Evolutionary conservation across 2,113 vertebrate genomes (phyloP), one percentile per base, ranked within the genome.

Genomic region (Corythoichthys haematopterus): DNA sequence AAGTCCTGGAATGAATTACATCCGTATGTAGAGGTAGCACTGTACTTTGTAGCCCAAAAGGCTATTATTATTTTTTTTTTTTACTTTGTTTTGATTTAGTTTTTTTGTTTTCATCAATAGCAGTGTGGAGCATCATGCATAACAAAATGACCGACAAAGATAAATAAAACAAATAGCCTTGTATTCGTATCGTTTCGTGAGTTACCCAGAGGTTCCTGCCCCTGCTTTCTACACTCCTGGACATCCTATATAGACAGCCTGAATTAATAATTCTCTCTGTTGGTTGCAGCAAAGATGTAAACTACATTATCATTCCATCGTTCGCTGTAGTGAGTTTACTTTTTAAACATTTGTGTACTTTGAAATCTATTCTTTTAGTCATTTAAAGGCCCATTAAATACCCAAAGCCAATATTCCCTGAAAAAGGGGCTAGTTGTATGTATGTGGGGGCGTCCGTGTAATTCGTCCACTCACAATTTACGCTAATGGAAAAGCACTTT

Each of bases 391-490:
- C 9, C 13, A n/a, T 20, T 47, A 16, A 47, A 4, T 56, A 16
- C 9, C 12, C 35, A 20, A 64, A 47, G 69, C 48, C 0, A 2
- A 14, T 15, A 16, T 14, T 6, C 33, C 56, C 2, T 63, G 36
- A 67, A 47, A 0, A 4, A 16, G 57, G 66, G 76, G 1, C 38
- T 64, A 51, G n/a, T 3, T 8, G 33, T 16, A 35, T 14, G 12
- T 7, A 15, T 15, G n/a, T 43, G 2, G 14, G 28, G 38, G 35
- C 60, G 43, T 40, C 11, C 4, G 45, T 40, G 33, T 46, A 6
- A 76, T 69, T 65, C 38, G 74, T 56, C 10, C 36, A 65, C 33
- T 68, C 28, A 76, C 6, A 43, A 43, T 45, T 36, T 12, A 13
- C 47, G 20, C 3, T 55, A n/a, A 62, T 47, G 67, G 48, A 53